A percentile compares a stretch with the other conserved stretches of the same genome.
phyloP scores from a whole-genome alignment of 2,113 vertebrate species.

The Solea senegalensis region DNA sequence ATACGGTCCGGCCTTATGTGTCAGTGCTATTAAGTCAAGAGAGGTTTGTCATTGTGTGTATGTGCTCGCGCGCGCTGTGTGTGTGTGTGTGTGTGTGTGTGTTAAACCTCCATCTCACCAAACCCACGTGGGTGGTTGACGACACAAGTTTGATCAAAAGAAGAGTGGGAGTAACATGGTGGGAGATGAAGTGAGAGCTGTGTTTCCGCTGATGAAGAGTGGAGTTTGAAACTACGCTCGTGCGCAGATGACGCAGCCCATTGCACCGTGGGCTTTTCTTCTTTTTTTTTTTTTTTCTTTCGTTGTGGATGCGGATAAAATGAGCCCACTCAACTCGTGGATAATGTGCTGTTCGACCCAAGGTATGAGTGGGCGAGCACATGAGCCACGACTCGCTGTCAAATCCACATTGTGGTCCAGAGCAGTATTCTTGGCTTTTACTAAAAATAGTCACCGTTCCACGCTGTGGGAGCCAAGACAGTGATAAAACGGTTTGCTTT shows the following conservation, averaged over 20 bases:
- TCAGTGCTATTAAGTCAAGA: conserved; percentile 17
- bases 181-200: conserved; percentile 13
- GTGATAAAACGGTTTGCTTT: conserved; percentile 59
- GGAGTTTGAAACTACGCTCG: background rate
- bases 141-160: conserved; percentile 35
- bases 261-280: no score
- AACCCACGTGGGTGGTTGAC: conserved; percentile 31
- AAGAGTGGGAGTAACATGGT: conserved; percentile 30
- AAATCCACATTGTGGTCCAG: conserved; percentile 61
- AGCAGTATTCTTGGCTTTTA: conserved; percentile 62
- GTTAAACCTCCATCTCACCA: conserved; percentile 16
- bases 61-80: conserved; percentile 17
- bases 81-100: conserved; percentile 20
- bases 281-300: background rate
- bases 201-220: background rate
- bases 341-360: conserved; percentile 38
- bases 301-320: conserved; percentile 22
- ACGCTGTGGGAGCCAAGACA: conserved; percentile 55
- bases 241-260: background rate
- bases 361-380: conserved; percentile 62
- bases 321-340: conserved; percentile 35
- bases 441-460: conserved; percentile 68
- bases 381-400: conserved; percentile 66
- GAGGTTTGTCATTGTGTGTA: conserved; percentile 6
- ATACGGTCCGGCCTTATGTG: background rate